Evolutionary conservation across 2,113 vertebrate species (phyloP).

Genomic region (Corydoras sp.): DNA sequence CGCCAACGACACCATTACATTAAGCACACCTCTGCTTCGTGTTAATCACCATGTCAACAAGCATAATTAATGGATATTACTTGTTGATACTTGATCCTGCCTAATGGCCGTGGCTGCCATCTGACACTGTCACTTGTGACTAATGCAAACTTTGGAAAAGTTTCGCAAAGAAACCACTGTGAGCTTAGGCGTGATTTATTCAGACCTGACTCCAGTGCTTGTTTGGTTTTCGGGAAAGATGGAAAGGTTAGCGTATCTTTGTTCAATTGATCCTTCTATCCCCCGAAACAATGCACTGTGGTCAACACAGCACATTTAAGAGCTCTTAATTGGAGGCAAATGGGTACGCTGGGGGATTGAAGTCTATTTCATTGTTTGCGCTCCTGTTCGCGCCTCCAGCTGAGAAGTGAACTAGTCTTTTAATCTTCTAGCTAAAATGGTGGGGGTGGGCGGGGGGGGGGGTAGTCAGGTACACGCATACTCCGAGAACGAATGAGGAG

Average conservation of each 20-base stretch:
- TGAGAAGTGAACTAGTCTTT: conserved; percentile 35
- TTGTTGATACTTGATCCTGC: conserved; percentile 39
- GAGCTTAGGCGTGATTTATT: conserved; percentile 28
- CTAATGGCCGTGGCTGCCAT: conserved; percentile 32
- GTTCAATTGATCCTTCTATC: conserved; percentile 26
- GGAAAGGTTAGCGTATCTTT: conserved; percentile 29
- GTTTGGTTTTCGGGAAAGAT: conserved; percentile 29
- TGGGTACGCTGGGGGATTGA: conserved; percentile 27
- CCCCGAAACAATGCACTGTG: conserved; percentile 28
- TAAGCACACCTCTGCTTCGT: conserved; percentile 49
- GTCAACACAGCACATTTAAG: conserved; percentile 28
- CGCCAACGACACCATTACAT: conserved; percentile 49
- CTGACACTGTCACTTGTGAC: conserved; percentile 35
- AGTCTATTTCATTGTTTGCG: conserved; percentile 25
- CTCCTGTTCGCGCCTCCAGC: conserved; percentile 32
- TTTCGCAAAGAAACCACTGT: conserved; percentile 6
- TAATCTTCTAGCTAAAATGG: conserved; percentile 40
- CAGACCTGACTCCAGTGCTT: conserved; percentile 9
- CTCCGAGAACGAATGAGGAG: conserved; percentile 13
- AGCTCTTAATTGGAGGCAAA: conserved; percentile 30
- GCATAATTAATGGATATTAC: conserved; percentile 45
- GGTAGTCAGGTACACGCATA: conserved; percentile 28
- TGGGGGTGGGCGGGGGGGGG: conserved; percentile 5
- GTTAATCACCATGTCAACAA: conserved; percentile 52
- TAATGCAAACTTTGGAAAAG: conserved; percentile 39